phyloP scores from a whole-genome alignment of 1,140 invertebrate genomes.

The Micrasema longulum region DNA sequence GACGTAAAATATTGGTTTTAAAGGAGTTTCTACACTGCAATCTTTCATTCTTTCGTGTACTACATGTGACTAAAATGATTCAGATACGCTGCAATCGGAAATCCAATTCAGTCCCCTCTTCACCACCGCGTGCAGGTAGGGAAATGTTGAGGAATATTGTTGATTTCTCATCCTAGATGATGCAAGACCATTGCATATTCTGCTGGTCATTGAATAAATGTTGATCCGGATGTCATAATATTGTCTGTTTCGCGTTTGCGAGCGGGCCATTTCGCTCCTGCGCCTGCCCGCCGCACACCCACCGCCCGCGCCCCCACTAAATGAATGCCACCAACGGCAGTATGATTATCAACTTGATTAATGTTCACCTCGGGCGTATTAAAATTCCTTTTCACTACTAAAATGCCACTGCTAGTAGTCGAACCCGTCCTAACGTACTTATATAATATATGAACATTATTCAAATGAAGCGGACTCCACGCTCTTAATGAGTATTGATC shows the following conservation, averaged over 20 bases:
- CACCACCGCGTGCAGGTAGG: no score
- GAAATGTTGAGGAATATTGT: no score
- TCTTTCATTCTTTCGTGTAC: no score
- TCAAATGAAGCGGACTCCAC: constrained; percentile 18
- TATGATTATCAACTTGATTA: constrained; percentile 53
- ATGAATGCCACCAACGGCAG: constrained; percentile 29
- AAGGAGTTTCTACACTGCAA: no score
- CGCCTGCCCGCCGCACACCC: neutral
- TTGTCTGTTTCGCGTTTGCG: neutral
- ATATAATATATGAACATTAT: neutral
- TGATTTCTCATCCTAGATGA: no score
- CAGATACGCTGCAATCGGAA: no score
- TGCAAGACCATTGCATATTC: no score
- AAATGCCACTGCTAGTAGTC: constrained; percentile 18
- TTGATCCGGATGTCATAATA: no score
- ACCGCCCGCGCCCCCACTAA: constrained; percentile 1
- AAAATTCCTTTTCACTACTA: constrained; percentile 47
- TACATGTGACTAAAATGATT: no score
- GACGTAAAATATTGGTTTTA: no score
- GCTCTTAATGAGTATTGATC: constrained; percentile 33
- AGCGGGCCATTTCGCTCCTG: constrained; percentile 1
- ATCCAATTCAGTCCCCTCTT: no score
- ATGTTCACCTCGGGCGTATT: constrained; percentile 50
- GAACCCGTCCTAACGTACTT: constrained; percentile 8
- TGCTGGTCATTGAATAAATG: no score